A percentile compares a stretch with the other conserved stretches of the same genome.
These are phyloP conservation scores for Leptinotarsa haldemani DNA, from an alignment of 2,888 invertebrate genomes.

Conservation along the genomic window DNA sequence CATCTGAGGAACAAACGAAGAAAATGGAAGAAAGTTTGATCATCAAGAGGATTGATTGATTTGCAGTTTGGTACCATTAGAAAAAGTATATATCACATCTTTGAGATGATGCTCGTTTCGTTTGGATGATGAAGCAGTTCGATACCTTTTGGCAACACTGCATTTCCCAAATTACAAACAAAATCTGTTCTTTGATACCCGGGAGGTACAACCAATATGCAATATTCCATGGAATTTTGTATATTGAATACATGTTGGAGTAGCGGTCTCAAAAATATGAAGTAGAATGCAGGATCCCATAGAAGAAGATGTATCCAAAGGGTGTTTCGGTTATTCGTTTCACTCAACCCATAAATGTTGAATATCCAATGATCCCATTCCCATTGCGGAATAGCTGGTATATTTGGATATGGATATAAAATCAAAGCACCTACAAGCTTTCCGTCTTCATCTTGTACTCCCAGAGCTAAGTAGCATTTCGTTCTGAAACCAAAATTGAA, in stretches of 20 bases:
- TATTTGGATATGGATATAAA: conserved; percentile 68
- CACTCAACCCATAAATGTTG: conserved; percentile 65
- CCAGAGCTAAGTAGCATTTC: conserved; percentile 67
- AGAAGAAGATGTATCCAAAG: conserved; percentile 73
- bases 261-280: conserved; percentile 61
- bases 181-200: conserved; percentile 55
- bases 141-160: conserved; percentile 55
- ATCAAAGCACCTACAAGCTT: conserved; percentile 62
- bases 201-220: conserved; percentile 69
- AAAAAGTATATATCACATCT: too few species aligned
- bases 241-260: conserved; percentile 68
- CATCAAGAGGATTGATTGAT: too few species aligned
- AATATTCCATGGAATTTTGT: conserved; percentile 66
- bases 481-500: conserved; percentile 65
- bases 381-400: conserved; percentile 69
- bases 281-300: conserved; percentile 67
- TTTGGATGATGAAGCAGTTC: neutral
- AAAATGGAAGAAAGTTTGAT: too few species aligned
- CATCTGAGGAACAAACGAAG: too few species aligned
- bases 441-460: conserved; percentile 59
- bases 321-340: conserved; percentile 69
- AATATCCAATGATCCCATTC: conserved; percentile 73
- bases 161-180: conserved; percentile 57
- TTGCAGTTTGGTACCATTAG: too few species aligned
- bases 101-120: too few species aligned